Evolutionary conservation across 2,113 vertebrate species (phyloP).

Genomic region (Rhagologus leucostigma): DNA sequence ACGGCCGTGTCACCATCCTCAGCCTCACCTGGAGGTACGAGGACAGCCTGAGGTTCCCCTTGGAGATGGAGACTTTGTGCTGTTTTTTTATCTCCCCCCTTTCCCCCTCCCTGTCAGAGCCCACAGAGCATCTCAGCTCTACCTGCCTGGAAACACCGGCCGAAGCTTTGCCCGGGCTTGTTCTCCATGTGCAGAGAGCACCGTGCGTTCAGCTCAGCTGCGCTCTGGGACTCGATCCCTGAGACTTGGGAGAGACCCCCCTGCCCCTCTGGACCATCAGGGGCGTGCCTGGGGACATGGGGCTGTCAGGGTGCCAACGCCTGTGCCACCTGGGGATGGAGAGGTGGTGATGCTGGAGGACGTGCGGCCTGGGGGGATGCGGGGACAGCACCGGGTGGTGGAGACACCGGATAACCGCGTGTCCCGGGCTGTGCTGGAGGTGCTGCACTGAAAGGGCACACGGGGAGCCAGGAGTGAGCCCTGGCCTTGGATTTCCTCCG

Average conservation of each 20-base stretch:
- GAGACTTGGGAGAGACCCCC: not conserved
- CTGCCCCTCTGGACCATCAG: rapidly evolving
- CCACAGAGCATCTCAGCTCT: not conserved
- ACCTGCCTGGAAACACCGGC: not conserved
- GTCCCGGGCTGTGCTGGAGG: not conserved
- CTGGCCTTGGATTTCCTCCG: not conserved
- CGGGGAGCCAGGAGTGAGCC: not conserved
- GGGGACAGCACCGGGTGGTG: rapidly evolving
- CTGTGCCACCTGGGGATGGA: rapidly evolving
- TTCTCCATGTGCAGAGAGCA: not conserved
- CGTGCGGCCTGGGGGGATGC: rapidly evolving
- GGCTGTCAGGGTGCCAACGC: rapidly evolving
- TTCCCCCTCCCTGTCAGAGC: rapidly evolving
- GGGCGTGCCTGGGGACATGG: rapidly evolving
- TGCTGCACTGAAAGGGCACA: rapidly evolving
- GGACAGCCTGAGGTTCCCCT: not conserved
- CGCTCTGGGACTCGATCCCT: not conserved
- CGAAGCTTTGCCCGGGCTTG: conserved; percentile 39
- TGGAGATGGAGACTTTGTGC: not conserved
- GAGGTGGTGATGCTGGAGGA: not conserved
- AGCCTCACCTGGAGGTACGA: rapidly evolving
- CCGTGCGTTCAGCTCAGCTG: not conserved
- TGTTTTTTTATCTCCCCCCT: not conserved
- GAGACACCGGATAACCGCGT: rapidly evolving
- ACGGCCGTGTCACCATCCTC: rapidly evolving